phyloP scores from a whole-genome alignment of 2,113 vertebrate species.

The Urocynchramus pylzowi region DNA sequence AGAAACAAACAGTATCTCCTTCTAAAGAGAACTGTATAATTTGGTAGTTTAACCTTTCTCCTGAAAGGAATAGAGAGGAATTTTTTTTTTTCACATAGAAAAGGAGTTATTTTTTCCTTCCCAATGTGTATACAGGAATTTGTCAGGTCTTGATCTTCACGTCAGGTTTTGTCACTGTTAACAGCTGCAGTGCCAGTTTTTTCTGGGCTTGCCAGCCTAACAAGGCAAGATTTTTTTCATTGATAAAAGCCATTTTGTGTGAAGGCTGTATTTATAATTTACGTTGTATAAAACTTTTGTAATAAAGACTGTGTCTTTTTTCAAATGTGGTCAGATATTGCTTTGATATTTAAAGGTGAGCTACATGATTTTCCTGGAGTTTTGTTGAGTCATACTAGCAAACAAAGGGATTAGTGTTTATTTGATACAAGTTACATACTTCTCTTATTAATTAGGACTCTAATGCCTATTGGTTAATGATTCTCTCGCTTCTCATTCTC shows the following conservation, averaged over 20 bases:
- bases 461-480: neutral
- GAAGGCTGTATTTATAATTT: neutral
- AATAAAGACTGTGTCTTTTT: constrained; percentile 26
- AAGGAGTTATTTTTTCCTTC: neutral
- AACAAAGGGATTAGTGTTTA: neutral
- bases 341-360: neutral
- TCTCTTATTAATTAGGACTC: neutral
- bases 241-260: neutral
- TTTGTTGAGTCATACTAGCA: neutral
- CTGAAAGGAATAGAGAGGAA: neutral
- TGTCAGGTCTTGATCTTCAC: neutral
- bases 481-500: neutral
- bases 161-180: neutral
- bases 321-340: too few relatives aligned
- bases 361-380: accelerated
- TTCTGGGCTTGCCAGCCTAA: neutral
- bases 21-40: neutral
- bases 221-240: neutral
- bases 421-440: neutral
- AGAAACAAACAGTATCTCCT: neutral
- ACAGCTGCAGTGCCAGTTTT: neutral
- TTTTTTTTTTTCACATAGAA: neutral
- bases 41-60: neutral
- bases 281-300: neutral
- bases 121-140: neutral